These are phyloP conservation scores for Oryzias dopingdopingensis DNA, from an alignment of 2,797 vertebrate species.

Conservation along the genomic window DNA sequence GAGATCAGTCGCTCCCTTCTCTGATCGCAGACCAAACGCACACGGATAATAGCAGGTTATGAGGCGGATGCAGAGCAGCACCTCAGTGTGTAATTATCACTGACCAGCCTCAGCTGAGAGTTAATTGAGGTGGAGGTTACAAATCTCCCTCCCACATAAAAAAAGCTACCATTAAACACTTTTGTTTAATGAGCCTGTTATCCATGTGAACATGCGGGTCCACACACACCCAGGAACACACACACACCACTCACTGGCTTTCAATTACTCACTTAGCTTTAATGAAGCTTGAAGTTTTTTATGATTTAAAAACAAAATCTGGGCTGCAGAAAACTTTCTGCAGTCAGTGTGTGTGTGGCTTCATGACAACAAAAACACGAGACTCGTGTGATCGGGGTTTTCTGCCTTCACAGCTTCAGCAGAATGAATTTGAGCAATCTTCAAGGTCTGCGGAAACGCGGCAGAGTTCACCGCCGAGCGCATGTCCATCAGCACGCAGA, in stretches of 20 bases:
- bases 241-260: slow-evolving; percentile 34
- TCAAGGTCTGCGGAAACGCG: slow-evolving; percentile 6
- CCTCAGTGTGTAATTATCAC: slow-evolving; percentile 50
- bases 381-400: not conserved
- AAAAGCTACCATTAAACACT: slow-evolving; percentile 52
- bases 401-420: not conserved
- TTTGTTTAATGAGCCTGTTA: slow-evolving; percentile 66
- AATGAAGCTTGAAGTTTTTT: slow-evolving; percentile 38
- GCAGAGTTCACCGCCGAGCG: slow-evolving; percentile 6
- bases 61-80: slow-evolving; percentile 25
- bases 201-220: slow-evolving; percentile 30
- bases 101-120: slow-evolving; percentile 38
- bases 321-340: too few relatives aligned
- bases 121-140: slow-evolving; percentile 63
- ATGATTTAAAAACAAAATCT: slow-evolving; percentile 2
- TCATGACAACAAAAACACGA: too few relatives aligned
- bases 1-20: too few relatives aligned
- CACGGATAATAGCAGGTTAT: slow-evolving; percentile 23
- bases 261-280: slow-evolving; percentile 42
- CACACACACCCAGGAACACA: slow-evolving; percentile 43
- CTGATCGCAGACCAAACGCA: too few relatives aligned
- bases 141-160: slow-evolving; percentile 52
- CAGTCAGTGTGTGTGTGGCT: too few relatives aligned
- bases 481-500: not conserved
- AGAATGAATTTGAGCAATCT: not conserved